Conservation (phyloP, 2,888 invertebrate genomes). For the Eucriotettix oculatus region DNA sequence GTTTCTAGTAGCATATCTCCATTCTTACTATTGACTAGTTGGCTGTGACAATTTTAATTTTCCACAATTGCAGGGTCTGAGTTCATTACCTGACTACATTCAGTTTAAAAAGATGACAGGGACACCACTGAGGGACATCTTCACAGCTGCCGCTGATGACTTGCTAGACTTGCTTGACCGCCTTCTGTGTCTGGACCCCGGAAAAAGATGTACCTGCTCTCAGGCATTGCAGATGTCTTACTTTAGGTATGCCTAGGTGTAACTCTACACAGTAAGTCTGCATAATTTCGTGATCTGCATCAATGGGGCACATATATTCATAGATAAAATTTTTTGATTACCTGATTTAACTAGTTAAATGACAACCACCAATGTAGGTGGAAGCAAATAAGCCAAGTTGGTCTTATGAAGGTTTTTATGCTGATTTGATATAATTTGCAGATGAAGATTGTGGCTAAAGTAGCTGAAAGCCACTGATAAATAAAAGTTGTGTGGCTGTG, state of each 20-base stretch:
- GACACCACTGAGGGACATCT: constrained; percentile 77
- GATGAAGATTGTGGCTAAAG: too few species aligned
- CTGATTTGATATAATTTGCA: too few species aligned
- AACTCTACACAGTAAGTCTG: background rate
- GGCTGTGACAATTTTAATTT: background rate
- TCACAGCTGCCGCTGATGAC: constrained; percentile 90
- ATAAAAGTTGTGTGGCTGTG: too few species aligned
- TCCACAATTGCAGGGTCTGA: constrained; percentile 36
- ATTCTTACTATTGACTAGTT: background rate
- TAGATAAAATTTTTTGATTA: too few species aligned
- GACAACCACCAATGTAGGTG: too few species aligned
- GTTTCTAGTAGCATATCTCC: background rate
- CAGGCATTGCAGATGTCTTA: constrained; percentile 79
- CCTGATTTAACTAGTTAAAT: too few species aligned
- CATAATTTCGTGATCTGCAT: too few species aligned
- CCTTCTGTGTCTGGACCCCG: constrained; percentile 67
- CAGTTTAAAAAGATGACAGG: constrained; percentile 76
- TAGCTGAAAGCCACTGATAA: too few species aligned
- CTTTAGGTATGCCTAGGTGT: constrained; percentile 40
- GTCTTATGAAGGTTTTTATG: too few species aligned
- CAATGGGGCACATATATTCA: too few species aligned
- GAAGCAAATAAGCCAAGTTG: too few species aligned
- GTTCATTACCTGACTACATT: constrained; percentile 73
- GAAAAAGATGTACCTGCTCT: constrained; percentile 62
- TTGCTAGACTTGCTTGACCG: constrained; percentile 63